Evolutionary conservation across 2,797 vertebrate genomes (phyloP), one percentile per base, ranked within the genome.

Genomic region (Cryptoprocta ferox): DNA sequence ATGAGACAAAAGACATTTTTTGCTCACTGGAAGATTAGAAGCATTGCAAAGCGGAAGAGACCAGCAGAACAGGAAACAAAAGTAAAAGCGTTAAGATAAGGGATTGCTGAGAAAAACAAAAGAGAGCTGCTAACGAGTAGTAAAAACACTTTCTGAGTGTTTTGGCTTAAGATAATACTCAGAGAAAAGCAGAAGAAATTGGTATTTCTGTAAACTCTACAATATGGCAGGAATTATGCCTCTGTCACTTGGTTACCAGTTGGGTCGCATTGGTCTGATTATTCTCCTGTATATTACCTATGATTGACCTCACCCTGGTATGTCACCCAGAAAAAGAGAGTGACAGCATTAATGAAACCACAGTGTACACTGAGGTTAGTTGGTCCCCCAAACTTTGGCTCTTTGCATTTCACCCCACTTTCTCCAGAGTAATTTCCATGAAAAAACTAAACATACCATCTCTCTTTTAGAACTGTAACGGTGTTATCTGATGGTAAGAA

Each of bases 21-120:
- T 53, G 30, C 35, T 86, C 50, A 19, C 68, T 75, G 37, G 79
- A 92, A 71, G 87, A 76, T 96, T 94, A 96, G 73, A 94, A 63
- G 45, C 86, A 42, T 37, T 94, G 83, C 83, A 87, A 94, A 94
- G 92, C 63, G 89, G 89, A 97, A 96, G 93, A 97, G 93, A 70
- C 37, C 83, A 97, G 79, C 35, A 30, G 79, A 81, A 96, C 95
- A 96, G 95, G 96, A 97, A 96, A 87, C 59, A 81, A 79, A 92
- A 89, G 66, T 73, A 42, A 71, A 80, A 80, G 63, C 89, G 70
- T 94, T 83, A 68, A 93, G 95, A 97, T 94, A 97, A 92, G 65
- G 37, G 19, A 45, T 80, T 53, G 70, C 45, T 71, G 90, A 93
- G 85, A 84, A 89, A 95, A 96, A 96, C 68, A 95, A 76, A 61